Evolutionary conservation across 2,797 vertebrate genomes (phyloP).

Genomic region (Smutsia gigantea): DNA sequence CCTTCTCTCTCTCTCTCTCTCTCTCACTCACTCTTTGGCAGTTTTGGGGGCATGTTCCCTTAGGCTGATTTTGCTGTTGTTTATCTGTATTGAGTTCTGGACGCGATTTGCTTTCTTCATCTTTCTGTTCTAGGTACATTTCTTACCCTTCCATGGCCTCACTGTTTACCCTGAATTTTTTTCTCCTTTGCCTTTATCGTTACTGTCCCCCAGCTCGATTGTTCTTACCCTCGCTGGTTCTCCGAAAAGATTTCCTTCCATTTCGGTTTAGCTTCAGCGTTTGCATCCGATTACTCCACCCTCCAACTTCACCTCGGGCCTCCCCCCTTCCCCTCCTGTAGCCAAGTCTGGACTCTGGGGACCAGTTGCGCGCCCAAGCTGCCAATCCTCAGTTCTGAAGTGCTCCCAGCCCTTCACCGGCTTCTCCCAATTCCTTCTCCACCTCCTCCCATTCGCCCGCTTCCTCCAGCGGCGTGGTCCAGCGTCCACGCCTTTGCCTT

Average conservation of each 20-base stretch:
- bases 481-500: neutral
- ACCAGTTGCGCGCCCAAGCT: conserved; percentile 45
- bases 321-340: accelerated
- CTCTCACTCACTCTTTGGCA: neutral
- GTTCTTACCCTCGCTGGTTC: neutral
- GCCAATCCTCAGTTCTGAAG: neutral
- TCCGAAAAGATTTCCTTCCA: neutral
- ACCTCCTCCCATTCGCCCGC: neutral
- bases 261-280: neutral
- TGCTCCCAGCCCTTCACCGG: neutral
- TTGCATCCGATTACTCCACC: neutral
- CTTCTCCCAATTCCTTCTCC: neutral
- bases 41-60: conserved; percentile 30
- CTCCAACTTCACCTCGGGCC: neutral
- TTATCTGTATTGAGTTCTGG: neutral
- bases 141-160: neutral
- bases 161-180: neutral
- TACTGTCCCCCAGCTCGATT: neutral
- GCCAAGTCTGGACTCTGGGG: neutral
- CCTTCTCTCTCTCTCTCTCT: neutral
- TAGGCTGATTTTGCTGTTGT: too few species aligned
- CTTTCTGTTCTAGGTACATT: neutral
- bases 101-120: neutral
- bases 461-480: neutral
- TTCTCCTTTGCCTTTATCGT: neutral